These are phyloP conservation scores for Triplophysa rosa DNA, from an alignment of 2,113 vertebrate genomes.

Conservation along the genomic window DNA sequence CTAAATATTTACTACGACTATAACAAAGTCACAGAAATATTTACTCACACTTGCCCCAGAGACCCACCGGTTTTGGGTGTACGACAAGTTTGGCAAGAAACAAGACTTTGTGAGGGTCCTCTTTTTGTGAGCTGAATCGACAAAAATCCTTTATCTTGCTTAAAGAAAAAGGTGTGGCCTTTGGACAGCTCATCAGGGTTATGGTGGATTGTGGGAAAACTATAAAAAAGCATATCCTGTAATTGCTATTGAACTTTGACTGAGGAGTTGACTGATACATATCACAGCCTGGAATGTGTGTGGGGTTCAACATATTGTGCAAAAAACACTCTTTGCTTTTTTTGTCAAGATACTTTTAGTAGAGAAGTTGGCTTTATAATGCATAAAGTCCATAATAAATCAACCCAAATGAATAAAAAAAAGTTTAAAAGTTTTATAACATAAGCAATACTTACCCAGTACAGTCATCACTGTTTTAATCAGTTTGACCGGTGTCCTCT, in stretches of 20 bases:
- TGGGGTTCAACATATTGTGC: background rate
- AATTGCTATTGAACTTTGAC: conserved; percentile 20
- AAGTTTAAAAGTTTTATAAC: too few relatives aligned
- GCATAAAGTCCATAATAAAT: background rate
- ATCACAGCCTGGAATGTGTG: conserved; percentile 6
- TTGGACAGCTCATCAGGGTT: conserved; percentile 24
- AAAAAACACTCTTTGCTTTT: background rate
- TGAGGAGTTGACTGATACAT: conserved; percentile 16
- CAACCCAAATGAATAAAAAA: too few relatives aligned
- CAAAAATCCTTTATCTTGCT: conserved; percentile 8
- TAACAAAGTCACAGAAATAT: conserved; percentile 12
- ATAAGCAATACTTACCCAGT: conserved; percentile 80
- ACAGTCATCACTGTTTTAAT: conserved; percentile 98
- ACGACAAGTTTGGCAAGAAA: background rate
- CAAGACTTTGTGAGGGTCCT: background rate
- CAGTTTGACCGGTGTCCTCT: conserved; percentile 91
- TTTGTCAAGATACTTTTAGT: background rate
- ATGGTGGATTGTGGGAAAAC: conserved; percentile 16
- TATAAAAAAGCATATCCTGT: conserved; percentile 18
- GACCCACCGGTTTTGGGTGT: background rate
- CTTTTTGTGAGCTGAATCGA: background rate
- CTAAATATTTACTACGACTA: conserved; percentile 31
- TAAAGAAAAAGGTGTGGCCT: conserved; percentile 23
- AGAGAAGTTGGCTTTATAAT: background rate
- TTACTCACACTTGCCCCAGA: background rate